Percentiles rank a stretch among this genome's conserved stretches.
These are phyloP conservation scores for Abscondita cerata DNA, from an alignment of 2,888 invertebrate species.

Conservation along the genomic window DNA sequence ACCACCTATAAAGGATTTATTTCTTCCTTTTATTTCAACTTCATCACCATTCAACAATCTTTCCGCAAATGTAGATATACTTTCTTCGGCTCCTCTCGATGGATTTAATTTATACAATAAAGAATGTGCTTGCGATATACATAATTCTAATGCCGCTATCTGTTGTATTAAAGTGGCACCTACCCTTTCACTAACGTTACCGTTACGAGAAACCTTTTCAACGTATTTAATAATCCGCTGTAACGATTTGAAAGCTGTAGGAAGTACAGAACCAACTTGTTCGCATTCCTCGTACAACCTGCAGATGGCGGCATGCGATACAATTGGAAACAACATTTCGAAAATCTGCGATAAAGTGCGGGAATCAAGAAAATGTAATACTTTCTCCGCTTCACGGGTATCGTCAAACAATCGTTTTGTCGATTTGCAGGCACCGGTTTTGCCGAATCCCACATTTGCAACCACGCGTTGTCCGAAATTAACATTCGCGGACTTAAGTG, in stretches of 20 bases:
- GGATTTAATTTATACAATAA: constrained; percentile 63
- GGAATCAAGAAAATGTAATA: constrained; percentile 81
- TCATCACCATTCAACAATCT: constrained; percentile 65
- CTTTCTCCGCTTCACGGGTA: constrained; percentile 93
- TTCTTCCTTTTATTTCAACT: constrained; percentile 65
- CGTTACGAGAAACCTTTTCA: constrained; percentile 55
- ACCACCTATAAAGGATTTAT: constrained; percentile 63
- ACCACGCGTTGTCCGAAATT: constrained; percentile 92
- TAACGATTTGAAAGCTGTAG: constrained; percentile 54
- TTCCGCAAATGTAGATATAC: constrained; percentile 58
- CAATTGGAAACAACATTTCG: constrained; percentile 70
- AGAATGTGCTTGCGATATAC: constrained; percentile 64
- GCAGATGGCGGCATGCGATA: constrained; percentile 71
- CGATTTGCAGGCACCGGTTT: constrained; percentile 86
- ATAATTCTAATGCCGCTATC: constrained; percentile 61
- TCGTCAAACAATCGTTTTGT: constrained; percentile 96
- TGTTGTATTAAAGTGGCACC: constrained; percentile 60
- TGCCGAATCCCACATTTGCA: constrained; percentile 88
- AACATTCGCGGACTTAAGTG: constrained; percentile 88
- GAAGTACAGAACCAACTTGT: constrained; percentile 52
- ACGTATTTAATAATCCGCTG: constrained; percentile 50
- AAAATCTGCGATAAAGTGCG: constrained; percentile 74
- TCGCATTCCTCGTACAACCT: constrained; percentile 61
- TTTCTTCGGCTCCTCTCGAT: constrained; percentile 50
- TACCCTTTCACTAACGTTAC: constrained; percentile 48